Base-by-base conservation (phyloP, 2,888 invertebrate species). In the Cataglyphis altisquamis region DNA sequence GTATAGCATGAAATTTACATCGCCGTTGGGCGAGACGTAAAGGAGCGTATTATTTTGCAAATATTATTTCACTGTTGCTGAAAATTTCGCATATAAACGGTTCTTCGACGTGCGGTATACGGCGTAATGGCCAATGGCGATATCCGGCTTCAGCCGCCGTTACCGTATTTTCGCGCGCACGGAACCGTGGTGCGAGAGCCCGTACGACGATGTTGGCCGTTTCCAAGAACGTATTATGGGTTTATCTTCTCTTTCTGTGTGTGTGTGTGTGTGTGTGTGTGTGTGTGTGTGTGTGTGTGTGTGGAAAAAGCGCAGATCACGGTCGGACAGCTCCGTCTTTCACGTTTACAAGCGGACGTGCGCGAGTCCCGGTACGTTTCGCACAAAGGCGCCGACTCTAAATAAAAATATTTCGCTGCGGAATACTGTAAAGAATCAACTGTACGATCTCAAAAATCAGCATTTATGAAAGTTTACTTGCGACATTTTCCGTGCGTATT, bases 161-260 rank as follows among this genome's bases (percentile, higher is more conserved):
- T 80, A 80, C 78, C 78, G 60, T 80, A 80, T 80, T 80, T 80
- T 52, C 86, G 77, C 73, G 83, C 75, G 85, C 85, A 85, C 83
- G 82, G 68, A 83, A 82, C 82, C 81, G 67, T 78, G 87, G 67
- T 78, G 87, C 82, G 78, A 82, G 83, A 62, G 70, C 83, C 83
- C 85, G 85, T 86, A 85, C 89, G 88, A 45, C 74, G 77, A 88
- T 86, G 88, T 89, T 74, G 83, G 85, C 77, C 86, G 82, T 87
- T 88, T 82, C 84, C 82, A 88, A 83, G 85, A 91, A 89, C 90
- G 86, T 91, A 91, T 90, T 91, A 89, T 87, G 73, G 86, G 84
- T 88, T 91, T 88, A 90, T 91, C 89, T 87, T 82, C 84, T 85
- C 83, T 84, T 68, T 70, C 75, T 85, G 29, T 52, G n/a, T 52